Evolutionary conservation across 1,140 invertebrate species (phyloP), one percentile per base, ranked within the genome.

Genomic region (Trichonephila clavipes): DNA sequence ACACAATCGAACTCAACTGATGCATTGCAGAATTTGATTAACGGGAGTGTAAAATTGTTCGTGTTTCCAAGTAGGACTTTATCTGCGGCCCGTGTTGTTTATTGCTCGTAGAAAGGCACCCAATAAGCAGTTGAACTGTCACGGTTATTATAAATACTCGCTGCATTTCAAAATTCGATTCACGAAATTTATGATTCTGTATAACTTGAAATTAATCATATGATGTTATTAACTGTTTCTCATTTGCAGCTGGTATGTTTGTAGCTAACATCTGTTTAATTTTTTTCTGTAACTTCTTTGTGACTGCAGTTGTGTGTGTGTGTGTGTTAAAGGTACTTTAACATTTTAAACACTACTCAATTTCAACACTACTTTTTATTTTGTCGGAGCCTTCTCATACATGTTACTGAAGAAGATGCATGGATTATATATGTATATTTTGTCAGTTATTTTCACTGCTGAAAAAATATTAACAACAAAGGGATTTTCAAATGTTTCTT

Each of bases 131-230:
- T 28, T 77, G 72, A 28, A 77, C 16, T 77, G 72, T 77, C 72
- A 77, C 16, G 72, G 72, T 34, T 77, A 77, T 77, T 28, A 77
- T 34, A 28, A 77, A 77, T 77, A 40, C 72, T 34, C 24, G 28
- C 28, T 77, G 72, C 40, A 77, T 77, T 77, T 77, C 72, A 34
- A 16, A 77, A 77, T 77, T 77, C 72, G 72, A 40, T 77, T 34
- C 72, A 77, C 72, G 72, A 40, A 40, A 77, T 77, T 40, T 77
- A 77, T 77, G 72, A 77, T 77, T 77, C 28, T 77, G 28, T 34
- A 28, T 16, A 18, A 34, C 34, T 77, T 77, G 72, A 77, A 7
- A 77, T 77, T 77, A 77, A 77, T 77, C 72, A 77, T 77, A 77
- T 18, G 72, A 34, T 77, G 72, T 34, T 51, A 34, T 19, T 77